A percentile compares a stretch with the other conserved stretches of the same genome.
These are phyloP conservation scores for Zaprionus nigranus DNA, from an alignment of 1,140 invertebrate species.

Conservation along the genomic window DNA sequence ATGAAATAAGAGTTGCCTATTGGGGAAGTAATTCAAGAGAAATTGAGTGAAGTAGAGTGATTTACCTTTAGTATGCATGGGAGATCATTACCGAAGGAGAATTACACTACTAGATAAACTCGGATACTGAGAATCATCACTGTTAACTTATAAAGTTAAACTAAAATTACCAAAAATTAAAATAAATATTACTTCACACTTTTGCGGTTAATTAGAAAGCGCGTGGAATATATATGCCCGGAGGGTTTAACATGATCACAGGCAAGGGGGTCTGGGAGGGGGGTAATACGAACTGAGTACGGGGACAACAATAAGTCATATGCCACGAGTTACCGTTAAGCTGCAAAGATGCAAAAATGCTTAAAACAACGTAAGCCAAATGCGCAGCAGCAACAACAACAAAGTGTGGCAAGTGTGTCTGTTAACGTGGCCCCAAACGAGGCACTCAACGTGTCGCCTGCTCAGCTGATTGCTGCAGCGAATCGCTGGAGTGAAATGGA, in stretches of 20 bases:
- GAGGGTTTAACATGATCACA: slow-evolving; percentile 37
- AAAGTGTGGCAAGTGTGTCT: slow-evolving; percentile 50
- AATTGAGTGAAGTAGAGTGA: no score
- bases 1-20: no score
- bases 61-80: no score
- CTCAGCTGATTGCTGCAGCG: slow-evolving; percentile 55
- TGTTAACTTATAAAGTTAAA: no score
- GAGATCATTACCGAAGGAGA: no score
- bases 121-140: no score
- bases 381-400: slow-evolving; percentile 53
- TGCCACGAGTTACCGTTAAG: slow-evolving; percentile 67
- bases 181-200: not conserved
- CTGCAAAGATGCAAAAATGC: slow-evolving; percentile 68
- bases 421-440: slow-evolving; percentile 28
- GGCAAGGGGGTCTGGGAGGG: not conserved
- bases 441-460: slow-evolving; percentile 55
- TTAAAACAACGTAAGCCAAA: slow-evolving; percentile 53
- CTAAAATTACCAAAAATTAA: no score
- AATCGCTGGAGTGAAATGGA: slow-evolving; percentile 69
- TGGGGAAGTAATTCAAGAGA: no score
- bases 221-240: slow-evolving; percentile 33
- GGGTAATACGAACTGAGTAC: slow-evolving; percentile 34
- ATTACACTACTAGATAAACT: no score
- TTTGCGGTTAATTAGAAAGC: slow-evolving; percentile 23
- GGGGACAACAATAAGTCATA: slow-evolving; percentile 69